Conservation (phyloP, 2,888 invertebrate genomes). For the Lepidochitona cinerea region DNA sequence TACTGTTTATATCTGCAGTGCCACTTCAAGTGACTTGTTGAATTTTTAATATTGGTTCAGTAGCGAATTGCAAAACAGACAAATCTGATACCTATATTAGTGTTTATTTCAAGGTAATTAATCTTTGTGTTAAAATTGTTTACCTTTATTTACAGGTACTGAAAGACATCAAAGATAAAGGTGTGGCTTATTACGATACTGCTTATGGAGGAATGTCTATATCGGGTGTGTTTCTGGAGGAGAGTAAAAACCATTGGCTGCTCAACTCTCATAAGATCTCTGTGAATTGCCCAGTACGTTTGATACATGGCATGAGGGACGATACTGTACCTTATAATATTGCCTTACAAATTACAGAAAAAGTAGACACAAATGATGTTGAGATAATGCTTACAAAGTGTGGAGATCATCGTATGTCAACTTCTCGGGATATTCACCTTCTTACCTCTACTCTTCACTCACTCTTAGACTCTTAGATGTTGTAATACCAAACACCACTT, state of each 20-base stretch:
- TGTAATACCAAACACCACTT: background rate
- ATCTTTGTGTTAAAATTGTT: too few relatives aligned
- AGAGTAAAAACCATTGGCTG: background rate
- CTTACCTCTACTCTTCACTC: constrained; percentile 22
- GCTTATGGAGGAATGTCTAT: constrained; percentile 11
- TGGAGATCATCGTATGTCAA: constrained; percentile 32
- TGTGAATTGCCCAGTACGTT: constrained; percentile 25
- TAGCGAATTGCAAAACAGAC: too few relatives aligned
- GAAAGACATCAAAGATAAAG: constrained; percentile 9
- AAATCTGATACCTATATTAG: too few relatives aligned
- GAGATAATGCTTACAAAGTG: constrained; percentile 21
- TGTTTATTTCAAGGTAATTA: too few relatives aligned
- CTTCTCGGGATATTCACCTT: constrained; percentile 25
- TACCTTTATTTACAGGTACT: constrained; percentile 8
- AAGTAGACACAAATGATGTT: constrained; percentile 20
- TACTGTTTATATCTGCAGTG: too few relatives aligned
- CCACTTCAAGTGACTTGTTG: too few relatives aligned
- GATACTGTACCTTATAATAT: constrained; percentile 23
- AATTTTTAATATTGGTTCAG: too few relatives aligned
- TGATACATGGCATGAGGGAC: constrained; percentile 34
- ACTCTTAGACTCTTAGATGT: background rate
- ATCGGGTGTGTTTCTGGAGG: background rate
- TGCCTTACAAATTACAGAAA: constrained; percentile 21
- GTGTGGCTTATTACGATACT: constrained; percentile 9
- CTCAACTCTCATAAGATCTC: background rate